Conservation (phyloP, 2,113 vertebrate species). For the Mustelus asterias region DNA sequence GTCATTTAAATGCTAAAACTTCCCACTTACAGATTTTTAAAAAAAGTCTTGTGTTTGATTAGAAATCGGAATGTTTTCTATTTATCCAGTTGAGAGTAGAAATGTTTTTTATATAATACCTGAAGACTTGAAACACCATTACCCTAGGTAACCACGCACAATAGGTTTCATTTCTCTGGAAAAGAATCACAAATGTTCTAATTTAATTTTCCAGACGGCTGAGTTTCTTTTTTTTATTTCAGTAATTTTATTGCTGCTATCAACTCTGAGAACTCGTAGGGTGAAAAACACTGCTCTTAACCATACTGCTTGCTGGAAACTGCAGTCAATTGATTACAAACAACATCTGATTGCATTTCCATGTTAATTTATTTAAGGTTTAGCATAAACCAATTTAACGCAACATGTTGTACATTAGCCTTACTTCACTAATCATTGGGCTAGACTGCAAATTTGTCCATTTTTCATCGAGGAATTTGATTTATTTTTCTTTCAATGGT, state of each 20-base stretch:
- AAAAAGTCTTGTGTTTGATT: background rate
- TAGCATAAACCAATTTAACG: background rate
- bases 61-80: background rate
- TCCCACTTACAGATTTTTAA: background rate
- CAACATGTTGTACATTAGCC: slow-evolving; percentile 4
- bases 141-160: background rate
- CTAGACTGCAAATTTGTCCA: background rate
- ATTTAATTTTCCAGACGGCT: slow-evolving; percentile 29
- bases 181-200: slow-evolving; percentile 7
- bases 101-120: background rate
- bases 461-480: background rate
- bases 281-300: slow-evolving; percentile 6
- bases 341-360: background rate
- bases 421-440: background rate
- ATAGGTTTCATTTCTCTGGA: background rate
- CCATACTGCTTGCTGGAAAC: background rate
- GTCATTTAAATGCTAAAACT: background rate
- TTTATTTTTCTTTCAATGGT: background rate
- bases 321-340: slow-evolving; percentile 10
- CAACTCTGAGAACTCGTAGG: background rate
- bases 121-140: slow-evolving; percentile 16
- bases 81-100: slow-evolving; percentile 19
- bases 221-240: background rate
- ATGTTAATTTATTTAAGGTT: slow-evolving; percentile 15
- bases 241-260: slow-evolving; percentile 11